Evolutionary conservation across 2,888 invertebrate species (phyloP).

Genomic region (Metallyticus violacea): DNA sequence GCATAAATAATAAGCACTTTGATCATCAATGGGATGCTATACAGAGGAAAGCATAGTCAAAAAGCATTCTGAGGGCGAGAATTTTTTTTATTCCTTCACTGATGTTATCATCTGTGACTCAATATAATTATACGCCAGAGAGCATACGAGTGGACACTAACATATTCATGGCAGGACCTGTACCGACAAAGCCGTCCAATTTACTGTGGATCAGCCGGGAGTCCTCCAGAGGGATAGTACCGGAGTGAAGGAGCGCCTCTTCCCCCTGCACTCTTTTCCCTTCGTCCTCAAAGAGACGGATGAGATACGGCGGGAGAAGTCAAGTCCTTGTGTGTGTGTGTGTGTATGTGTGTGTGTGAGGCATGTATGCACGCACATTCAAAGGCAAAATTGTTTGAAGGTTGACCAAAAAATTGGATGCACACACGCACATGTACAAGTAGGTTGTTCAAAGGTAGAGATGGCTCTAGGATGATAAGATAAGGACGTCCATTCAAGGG

Average conservation of each 20-base stretch:
- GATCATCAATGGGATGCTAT: neutral
- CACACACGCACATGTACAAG: neutral
- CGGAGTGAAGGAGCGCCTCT: neutral
- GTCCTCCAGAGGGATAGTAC: conserved; percentile 10
- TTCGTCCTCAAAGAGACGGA: neutral
- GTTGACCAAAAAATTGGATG: conserved; percentile 19
- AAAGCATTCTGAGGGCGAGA: neutral
- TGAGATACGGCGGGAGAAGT: neutral
- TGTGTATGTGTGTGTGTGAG: too few relatives aligned
- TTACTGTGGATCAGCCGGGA: conserved; percentile 23
- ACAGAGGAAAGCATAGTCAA: neutral
- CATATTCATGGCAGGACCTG: conserved; percentile 3
- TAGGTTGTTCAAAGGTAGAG: neutral
- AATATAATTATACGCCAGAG: neutral
- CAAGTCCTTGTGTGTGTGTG: neutral
- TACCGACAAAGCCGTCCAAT: conserved; percentile 25
- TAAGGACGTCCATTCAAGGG: neutral
- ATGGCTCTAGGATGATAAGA: neutral
- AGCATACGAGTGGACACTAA: neutral
- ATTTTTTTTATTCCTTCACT: too few relatives aligned
- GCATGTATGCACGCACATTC: neutral
- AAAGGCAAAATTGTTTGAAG: conserved; percentile 6
- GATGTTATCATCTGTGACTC: neutral
- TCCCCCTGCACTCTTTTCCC: neutral
- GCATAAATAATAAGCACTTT: neutral